Base-by-base conservation (phyloP, 2,113 vertebrate species). In the Typhlomys cinereus region DNA sequence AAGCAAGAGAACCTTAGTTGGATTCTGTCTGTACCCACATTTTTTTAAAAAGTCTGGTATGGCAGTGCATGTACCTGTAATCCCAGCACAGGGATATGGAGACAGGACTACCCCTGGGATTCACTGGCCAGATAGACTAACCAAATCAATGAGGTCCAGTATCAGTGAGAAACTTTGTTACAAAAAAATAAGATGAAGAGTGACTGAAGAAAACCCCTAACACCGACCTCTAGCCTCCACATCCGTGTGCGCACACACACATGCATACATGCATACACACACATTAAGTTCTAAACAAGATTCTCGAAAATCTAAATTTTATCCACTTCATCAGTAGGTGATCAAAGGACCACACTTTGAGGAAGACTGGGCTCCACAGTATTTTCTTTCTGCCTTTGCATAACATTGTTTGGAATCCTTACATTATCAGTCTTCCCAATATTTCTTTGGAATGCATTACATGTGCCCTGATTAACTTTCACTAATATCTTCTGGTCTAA, bases 381-480 rank as follows among this genome's bases (percentile, higher is more conserved):
- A 14, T 79, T 95, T 93, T 83, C 27, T 73, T 87, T 88, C 59
- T 61, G 48, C 36, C 46, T 48, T 93, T 78, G 18, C 2, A n/a
- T 86, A 82, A 48, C 2, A 21, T 54, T 91, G 76, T 92, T 90
- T 86, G 70, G 84, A 94, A 84, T 80, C 11, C 20, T 92, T 66
- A n/a, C n/a, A 83, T 85, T 90, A 76, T 54, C 85, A 85, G 88
- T 94, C 46, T 81, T 79, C 39, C 71, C 27, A 79, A 17, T 59
- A 66, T 83, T 39, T 93, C 92, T 89, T 41, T 70, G 71, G 11
- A 90, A 39, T 64, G 59, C 27, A 82, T 92, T 92, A 20, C 46
- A 5, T 15, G 75, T 34, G 48, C 2, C 48, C 48, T 84, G 75
- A 75, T 91, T 71, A 90, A 90, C 52, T 8, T 88, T 66, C 67